These are phyloP conservation scores for Rhinolophus ferrumequinum DNA, from an alignment of 2,113 vertebrate genomes.

Conservation along the genomic window DNA sequence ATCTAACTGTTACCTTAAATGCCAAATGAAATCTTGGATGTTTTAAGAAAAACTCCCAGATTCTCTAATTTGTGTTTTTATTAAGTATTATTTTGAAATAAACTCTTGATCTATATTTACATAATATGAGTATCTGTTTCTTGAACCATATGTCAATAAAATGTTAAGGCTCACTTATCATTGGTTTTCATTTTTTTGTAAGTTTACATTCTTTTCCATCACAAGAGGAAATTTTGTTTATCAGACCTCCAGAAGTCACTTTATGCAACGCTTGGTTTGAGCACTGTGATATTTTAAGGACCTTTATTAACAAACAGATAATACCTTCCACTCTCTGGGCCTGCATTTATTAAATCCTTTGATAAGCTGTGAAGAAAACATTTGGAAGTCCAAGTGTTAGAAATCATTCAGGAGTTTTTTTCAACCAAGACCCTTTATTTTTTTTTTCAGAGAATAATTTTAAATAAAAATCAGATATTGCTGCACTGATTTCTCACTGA, in stretches of 20 bases:
- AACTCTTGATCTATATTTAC: background rate
- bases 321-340: background rate
- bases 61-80: background rate
- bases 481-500: background rate
- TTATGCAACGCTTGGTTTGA: background rate
- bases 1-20: background rate
- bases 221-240: background rate
- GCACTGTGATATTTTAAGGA: background rate
- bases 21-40: background rate
- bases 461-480: background rate
- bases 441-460: background rate
- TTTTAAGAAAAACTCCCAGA: background rate
- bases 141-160: background rate
- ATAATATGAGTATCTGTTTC: background rate
- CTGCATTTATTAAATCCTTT: background rate
- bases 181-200: background rate
- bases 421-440: background rate
- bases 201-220: background rate
- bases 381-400: background rate
- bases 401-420: background rate
- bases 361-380: background rate
- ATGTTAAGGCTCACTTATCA: background rate
- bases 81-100: background rate
- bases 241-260: background rate
- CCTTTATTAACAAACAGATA: background rate